phyloP scores from a whole-genome alignment of 2,113 vertebrate genomes.

The Phaethon lepturus region DNA sequence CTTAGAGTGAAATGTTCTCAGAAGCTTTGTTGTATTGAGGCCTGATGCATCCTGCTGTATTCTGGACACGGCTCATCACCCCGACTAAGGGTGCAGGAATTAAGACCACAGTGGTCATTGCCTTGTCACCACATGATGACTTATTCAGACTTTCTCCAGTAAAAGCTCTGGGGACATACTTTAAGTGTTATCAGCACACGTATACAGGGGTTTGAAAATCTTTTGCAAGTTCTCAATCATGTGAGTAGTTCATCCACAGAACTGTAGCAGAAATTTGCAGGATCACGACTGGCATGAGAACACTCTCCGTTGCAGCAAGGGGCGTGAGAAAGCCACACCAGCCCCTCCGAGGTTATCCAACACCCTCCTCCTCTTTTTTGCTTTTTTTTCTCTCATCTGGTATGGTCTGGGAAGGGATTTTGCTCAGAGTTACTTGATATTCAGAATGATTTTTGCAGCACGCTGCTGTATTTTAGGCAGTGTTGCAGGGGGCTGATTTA shows the following conservation, averaged over 20 bases:
- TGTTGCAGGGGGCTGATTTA: accelerated
- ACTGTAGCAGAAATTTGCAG: not conserved
- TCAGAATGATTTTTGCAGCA: not conserved
- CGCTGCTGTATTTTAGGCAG: not conserved
- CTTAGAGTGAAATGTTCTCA: not conserved
- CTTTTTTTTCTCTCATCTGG: not conserved
- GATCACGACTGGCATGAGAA: not conserved
- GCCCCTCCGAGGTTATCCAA: not conserved
- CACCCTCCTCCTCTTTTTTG: not conserved
- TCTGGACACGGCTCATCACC: accelerated
- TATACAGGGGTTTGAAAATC: not conserved
- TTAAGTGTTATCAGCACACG: not conserved
- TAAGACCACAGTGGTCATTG: not conserved
- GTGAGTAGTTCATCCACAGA: not conserved
- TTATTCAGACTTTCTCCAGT: not conserved
- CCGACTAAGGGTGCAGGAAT: not conserved
- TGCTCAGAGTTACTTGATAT: not conserved
- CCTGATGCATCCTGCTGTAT: not conserved
- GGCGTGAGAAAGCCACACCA: not conserved
- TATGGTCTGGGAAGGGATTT: not conserved
- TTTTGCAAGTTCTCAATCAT: not conserved
- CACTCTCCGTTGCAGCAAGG: accelerated
- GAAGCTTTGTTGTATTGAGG: not conserved
- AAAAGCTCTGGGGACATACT: not conserved
- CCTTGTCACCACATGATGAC: not conserved